Percentiles rank a stretch among this genome's conserved stretches.
Evolutionary conservation across 2,888 invertebrate genomes (phyloP).

Genomic region (Choristoneura rosaceana): DNA sequence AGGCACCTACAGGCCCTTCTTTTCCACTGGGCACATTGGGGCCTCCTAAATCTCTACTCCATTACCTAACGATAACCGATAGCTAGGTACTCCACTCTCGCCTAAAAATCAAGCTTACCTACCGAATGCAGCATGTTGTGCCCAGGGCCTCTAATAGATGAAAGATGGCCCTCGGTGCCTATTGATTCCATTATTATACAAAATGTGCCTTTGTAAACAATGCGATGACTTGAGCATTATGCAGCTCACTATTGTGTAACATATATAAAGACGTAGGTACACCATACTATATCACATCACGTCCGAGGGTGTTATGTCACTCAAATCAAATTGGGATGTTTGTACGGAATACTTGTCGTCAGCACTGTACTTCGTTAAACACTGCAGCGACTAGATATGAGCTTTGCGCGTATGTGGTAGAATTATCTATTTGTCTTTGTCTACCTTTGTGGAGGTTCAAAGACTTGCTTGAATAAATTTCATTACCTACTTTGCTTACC

Average conservation of each 20-base stretch:
- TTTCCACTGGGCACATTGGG: too few relatives aligned
- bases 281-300: conserved; percentile 24
- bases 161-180: too few relatives aligned
- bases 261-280: conserved; percentile 6
- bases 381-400: conserved; percentile 39
- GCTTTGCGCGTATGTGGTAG: conserved; percentile 4
- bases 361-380: conserved; percentile 46
- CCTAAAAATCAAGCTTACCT: too few relatives aligned
- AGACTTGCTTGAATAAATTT: conserved; percentile 11
- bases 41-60: too few relatives aligned
- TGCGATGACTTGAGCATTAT: conserved; percentile 48
- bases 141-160: too few relatives aligned
- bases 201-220: conserved; percentile 44
- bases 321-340: conserved; percentile 48
- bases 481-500: background rate
- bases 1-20: too few relatives aligned
- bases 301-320: conserved; percentile 48
- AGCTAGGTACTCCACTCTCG: too few relatives aligned
- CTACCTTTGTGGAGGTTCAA: conserved; percentile 15
- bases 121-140: too few relatives aligned
- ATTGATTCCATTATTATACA: conserved; percentile 3
- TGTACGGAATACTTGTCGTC: conserved; percentile 48
- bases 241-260: conserved; percentile 43
- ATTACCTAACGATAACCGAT: too few relatives aligned
- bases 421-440: conserved; percentile 35